Percentiles rank a stretch among this genome's conserved stretches.
phyloP scores from a whole-genome alignment of 1,140 invertebrate species.

The Aphelenchoides besseyi region DNA sequence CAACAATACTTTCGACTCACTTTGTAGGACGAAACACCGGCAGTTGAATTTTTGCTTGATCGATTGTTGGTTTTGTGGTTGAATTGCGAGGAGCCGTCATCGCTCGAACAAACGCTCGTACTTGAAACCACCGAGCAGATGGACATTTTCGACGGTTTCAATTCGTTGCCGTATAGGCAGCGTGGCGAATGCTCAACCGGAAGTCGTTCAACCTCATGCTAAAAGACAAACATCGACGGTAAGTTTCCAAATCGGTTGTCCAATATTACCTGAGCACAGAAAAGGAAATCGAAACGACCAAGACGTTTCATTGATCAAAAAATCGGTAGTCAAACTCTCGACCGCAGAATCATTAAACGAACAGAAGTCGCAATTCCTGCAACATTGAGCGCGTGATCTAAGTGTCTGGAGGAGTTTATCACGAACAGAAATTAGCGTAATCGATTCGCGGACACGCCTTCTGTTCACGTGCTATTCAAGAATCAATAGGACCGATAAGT shows the following conservation, averaged over 20 bases:
- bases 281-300: background rate
- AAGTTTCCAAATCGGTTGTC: too few species aligned
- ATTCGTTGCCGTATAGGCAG: slow-evolving; percentile 1
- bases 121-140: slow-evolving; percentile 12
- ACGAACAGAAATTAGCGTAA: background rate
- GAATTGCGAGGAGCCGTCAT: background rate
- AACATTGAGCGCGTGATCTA: background rate
- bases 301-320: too few species aligned
- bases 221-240: too few species aligned
- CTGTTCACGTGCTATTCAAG: too few species aligned
- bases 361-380: background rate
- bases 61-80: background rate
- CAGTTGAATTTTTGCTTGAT: background rate
- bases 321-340: too few species aligned
- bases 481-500: too few species aligned
- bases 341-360: too few species aligned
- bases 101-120: slow-evolving; percentile 15
- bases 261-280: background rate
- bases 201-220: background rate
- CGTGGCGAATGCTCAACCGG: background rate
- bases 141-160: background rate
- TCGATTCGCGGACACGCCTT: too few species aligned
- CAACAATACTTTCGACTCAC: background rate
- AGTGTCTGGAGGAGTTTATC: background rate
- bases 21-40: background rate